These are phyloP conservation scores for Phacellophora camtschatica DNA, from an alignment of 30 jellyfish, hydroid and myxozoan species.

Conservation along the genomic window DNA sequence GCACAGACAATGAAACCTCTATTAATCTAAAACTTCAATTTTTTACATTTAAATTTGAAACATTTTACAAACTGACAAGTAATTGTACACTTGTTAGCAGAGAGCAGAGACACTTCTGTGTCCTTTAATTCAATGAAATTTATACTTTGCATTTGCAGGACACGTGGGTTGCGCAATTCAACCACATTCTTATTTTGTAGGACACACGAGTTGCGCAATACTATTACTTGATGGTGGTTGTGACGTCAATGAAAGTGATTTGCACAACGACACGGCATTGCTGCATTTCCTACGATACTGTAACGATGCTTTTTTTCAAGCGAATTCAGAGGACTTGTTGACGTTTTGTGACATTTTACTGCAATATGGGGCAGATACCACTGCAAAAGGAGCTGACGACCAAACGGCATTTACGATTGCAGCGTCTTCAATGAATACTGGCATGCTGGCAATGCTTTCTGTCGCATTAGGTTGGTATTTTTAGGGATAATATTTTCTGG, in stretches of 20 bases:
- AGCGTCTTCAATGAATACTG: not conserved
- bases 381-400: constrained; percentile 13
- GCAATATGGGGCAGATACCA: constrained; percentile 75
- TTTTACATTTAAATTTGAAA: too few species aligned
- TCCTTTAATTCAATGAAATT: too few species aligned
- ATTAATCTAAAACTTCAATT: too few species aligned
- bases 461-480: constrained; percentile 51
- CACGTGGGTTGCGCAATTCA: too few species aligned
- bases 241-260: constrained; percentile 34
- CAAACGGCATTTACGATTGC: constrained; percentile 69
- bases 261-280: constrained; percentile 48
- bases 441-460: constrained; percentile 10
- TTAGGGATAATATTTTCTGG: too few species aligned
- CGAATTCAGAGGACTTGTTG: constrained; percentile 18
- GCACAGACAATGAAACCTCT: too few species aligned
- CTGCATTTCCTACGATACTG: constrained; percentile 55
- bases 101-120: too few species aligned
- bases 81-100: too few species aligned
- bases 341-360: constrained; percentile 48
- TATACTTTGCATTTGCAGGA: too few species aligned
- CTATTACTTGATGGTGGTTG: constrained; percentile 73
- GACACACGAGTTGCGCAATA: constrained; percentile 57
- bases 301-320: constrained; percentile 2
- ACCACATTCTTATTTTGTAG: constrained; percentile 8
- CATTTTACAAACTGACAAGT: too few species aligned